A percentile compares a stretch with the other conserved stretches of the same genome.
Evolutionary conservation across 1,140 invertebrate genomes (phyloP).

Genomic region (Drosophila suzukii): DNA sequence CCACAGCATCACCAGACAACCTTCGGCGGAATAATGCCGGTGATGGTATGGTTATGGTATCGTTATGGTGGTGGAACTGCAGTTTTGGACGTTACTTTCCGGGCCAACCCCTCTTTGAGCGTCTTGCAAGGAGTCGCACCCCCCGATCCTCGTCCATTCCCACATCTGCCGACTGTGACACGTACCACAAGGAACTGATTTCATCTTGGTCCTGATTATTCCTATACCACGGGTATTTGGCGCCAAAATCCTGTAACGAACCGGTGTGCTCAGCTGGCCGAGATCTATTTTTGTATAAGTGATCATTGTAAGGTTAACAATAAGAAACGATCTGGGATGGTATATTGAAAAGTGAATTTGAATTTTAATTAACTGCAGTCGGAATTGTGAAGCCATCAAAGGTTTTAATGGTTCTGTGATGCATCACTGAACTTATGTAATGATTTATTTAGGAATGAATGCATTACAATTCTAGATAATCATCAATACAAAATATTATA

Average conservation of each 20-base stretch:
- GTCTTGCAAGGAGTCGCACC: constrained; percentile 46
- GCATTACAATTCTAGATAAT: no score
- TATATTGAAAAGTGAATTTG: constrained; percentile 22
- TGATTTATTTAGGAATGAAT: background rate
- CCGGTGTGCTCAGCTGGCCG: constrained; percentile 31
- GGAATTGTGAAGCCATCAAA: background rate
- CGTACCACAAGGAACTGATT: constrained; percentile 49
- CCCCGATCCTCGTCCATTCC: background rate
- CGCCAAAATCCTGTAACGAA: constrained; percentile 47
- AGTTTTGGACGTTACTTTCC: constrained; percentile 67
- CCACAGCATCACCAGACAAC: constrained; percentile 58
- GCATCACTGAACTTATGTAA: background rate
- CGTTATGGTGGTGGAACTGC: constrained; percentile 60
- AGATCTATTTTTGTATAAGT: constrained; percentile 11
- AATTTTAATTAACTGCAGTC: constrained; percentile 15
- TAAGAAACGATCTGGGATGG: background rate
- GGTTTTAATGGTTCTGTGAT: constrained; percentile 7
- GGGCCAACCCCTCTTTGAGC: constrained; percentile 44
- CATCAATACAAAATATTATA: no score
- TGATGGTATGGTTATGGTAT: no score
- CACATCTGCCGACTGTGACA: constrained; percentile 39
- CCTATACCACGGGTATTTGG: constrained; percentile 20
- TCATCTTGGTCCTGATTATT: constrained; percentile 10
- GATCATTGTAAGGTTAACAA: constrained; percentile 27
- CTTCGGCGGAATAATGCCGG: constrained; percentile 26